Evolutionary conservation across 2,113 vertebrate genomes (phyloP).

Genomic region (Epinephelus fuscoguttatus): DNA sequence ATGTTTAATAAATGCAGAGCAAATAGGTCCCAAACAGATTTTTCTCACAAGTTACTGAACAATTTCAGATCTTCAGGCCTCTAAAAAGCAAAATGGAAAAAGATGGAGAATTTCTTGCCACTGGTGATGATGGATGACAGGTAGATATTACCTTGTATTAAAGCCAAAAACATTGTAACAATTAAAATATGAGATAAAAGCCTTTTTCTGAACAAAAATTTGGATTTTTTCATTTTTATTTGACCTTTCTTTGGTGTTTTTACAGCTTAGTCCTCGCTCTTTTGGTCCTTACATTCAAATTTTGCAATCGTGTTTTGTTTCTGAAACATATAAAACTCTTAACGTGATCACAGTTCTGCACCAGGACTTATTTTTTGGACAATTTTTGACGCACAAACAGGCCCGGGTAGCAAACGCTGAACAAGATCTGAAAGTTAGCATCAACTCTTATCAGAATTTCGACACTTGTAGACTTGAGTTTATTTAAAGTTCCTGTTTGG

Average conservation of each 20-base stretch:
- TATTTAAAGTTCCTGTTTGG: neutral
- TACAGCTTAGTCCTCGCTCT: too few relatives aligned
- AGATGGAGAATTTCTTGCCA: too few relatives aligned
- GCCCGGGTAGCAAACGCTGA: too few relatives aligned
- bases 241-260: too few relatives aligned
- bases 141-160: neutral
- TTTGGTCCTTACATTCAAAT: neutral
- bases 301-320: neutral
- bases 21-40: neutral
- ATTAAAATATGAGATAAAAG: neutral
- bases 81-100: neutral
- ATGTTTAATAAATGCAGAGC: too few relatives aligned
- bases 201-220: too few relatives aligned
- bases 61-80: neutral
- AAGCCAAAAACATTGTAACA: neutral
- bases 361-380: neutral
- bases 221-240: too few relatives aligned
- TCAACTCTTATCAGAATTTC: neutral
- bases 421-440: too few relatives aligned
- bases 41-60: neutral
- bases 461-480: neutral
- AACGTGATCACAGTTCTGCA: neutral
- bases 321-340: neutral
- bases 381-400: neutral
- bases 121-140: too few relatives aligned